A percentile compares a stretch with the other conserved stretches of the same genome.
phyloP scores from a whole-genome alignment of 2,113 vertebrate species.

The Pogonocichla stellata region DNA sequence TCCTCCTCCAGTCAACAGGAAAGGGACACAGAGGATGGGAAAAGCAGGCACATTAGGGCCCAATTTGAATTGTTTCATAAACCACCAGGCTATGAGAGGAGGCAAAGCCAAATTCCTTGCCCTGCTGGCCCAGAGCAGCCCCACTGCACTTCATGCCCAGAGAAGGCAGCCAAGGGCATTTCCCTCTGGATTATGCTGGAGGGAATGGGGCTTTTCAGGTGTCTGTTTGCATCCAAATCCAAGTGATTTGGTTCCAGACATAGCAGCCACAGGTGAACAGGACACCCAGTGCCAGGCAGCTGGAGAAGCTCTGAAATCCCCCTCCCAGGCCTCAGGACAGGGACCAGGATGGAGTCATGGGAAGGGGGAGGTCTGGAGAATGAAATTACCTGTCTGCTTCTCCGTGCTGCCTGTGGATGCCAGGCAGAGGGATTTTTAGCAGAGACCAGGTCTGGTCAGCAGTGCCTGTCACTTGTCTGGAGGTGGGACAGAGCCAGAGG shows the following conservation, averaged over 20 bases:
- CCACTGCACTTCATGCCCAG: neutral
- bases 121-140: neutral
- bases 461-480: neutral
- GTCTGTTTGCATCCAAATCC: neutral
- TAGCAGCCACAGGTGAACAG: neutral
- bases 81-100: rapidly evolving
- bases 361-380: neutral
- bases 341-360: neutral
- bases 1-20: neutral
- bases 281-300: too few species aligned
- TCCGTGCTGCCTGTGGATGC: neutral
- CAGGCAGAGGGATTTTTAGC: neutral
- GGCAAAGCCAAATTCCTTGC: neutral
- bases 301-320: neutral
- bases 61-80: neutral
- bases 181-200: neutral
- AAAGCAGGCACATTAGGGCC: neutral
- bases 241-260: neutral
- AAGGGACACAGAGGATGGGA: neutral
- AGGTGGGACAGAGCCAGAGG: neutral
- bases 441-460: neutral
- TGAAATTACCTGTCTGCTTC: neutral
- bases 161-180: neutral
- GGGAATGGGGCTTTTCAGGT: neutral
- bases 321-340: neutral